Evolutionary conservation across 2,797 vertebrate species (phyloP), one percentile per base, ranked within the genome.

Genomic region (Remorina albescens): DNA sequence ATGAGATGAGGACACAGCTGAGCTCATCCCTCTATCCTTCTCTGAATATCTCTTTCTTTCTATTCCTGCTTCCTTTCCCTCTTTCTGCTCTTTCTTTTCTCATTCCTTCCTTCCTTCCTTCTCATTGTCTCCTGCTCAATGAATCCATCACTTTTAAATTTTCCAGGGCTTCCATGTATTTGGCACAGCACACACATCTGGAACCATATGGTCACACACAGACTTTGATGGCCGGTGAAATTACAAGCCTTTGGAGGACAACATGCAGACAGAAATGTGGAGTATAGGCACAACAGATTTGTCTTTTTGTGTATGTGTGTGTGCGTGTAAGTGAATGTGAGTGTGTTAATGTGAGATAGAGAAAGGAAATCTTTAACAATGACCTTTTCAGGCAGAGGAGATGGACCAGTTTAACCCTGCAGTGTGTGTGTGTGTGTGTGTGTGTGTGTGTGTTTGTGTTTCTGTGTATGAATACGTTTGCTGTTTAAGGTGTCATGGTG

Each of bases 1-100:
- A 92, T 87, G 92, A 91, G 91, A 88, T 49, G 87, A 88, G 83
- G 87, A 89, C 89, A 89, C 92, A 94, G 91, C 92, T 92, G 93
- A 93, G 90, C 86, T 81, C 87, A 78, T 80, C 81, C 54, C 23
- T 53, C 66, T 59, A 34, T 74, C 54, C 55, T 47, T 50, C 44
- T n/a, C 19, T 36, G 34, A 19, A 25, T 67, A 44, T 42, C 57
- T 61, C 61, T 18, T 18, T 71, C 28, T 13, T n/a, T 71, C 56
- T 39, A 3, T 64, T 42, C 23, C 8, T 71, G 1, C 47, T 15
- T 49, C 50, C 50, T 53, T 50, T 64, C 39, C 15, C 32, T 49
- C 37, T 26, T 21, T 50, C 23, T 26, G 37, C 30, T 50, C 60
- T 41, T 53, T 21, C 1, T 70, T 51, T 58, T 57, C 19, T 42